A percentile compares a stretch with the other conserved stretches of the same genome.
These are phyloP conservation scores for Hylyphantes graminicola DNA, from an alignment of 1,140 invertebrate species.

Conservation along the genomic window DNA sequence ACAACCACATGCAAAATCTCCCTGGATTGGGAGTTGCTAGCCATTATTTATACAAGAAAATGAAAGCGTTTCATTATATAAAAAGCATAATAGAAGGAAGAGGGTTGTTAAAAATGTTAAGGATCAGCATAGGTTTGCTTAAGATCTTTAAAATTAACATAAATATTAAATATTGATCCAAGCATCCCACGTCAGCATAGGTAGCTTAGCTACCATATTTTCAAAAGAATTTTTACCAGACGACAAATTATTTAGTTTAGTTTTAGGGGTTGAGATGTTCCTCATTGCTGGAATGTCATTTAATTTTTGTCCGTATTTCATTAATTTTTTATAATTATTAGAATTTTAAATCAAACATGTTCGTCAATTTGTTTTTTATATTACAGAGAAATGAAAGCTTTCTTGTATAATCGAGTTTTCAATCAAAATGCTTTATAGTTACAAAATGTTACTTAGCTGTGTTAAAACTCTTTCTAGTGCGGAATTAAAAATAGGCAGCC, in stretches of 20 bases:
- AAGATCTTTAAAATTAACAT: constrained; percentile 3
- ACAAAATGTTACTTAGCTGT: too few species aligned
- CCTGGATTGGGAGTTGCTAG: constrained; percentile 37
- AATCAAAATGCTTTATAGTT: too few species aligned
- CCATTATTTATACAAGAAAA: constrained; percentile 35
- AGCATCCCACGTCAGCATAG: constrained; percentile 48
- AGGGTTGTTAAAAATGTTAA: not conserved
- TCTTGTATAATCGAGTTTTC: too few species aligned
- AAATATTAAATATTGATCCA: constrained; percentile 42
- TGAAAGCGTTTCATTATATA: constrained; percentile 3
- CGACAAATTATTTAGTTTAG: constrained; percentile 33
- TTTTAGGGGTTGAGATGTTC: constrained; percentile 12
- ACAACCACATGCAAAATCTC: constrained; percentile 71
- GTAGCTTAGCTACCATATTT: constrained; percentile 33
- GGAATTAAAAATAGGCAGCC: too few species aligned
- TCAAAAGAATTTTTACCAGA: constrained; percentile 48
- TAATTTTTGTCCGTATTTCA: too few species aligned
- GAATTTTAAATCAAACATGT: too few species aligned
- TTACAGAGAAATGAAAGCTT: too few species aligned
- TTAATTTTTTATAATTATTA: too few species aligned
- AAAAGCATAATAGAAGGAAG: constrained; percentile 1
- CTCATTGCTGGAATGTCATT: not conserved
- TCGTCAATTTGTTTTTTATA: too few species aligned
- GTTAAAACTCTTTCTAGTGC: too few species aligned
- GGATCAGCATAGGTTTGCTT: not conserved